Evolutionary conservation across 2,888 invertebrate species (phyloP).

Genomic region (Drepana falcataria): DNA sequence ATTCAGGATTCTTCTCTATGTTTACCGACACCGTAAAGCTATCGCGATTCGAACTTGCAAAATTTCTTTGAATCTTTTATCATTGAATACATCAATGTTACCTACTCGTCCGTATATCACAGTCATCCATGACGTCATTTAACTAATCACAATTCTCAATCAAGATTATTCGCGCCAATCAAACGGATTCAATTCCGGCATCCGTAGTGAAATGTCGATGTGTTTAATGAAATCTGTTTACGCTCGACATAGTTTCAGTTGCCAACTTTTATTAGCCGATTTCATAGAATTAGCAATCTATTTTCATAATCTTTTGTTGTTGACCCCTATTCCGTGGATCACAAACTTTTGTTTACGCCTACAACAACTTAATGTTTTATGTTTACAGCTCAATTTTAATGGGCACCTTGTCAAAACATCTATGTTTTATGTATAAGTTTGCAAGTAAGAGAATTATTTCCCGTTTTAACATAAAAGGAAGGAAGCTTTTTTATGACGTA

Average conservation of each 20-base stretch:
- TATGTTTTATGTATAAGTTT: neutral
- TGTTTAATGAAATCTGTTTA: neutral
- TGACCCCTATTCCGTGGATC: conserved; percentile 2
- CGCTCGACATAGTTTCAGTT: neutral
- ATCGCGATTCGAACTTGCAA: too few species aligned
- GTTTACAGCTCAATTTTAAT: conserved; percentile 1
- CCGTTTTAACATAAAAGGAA: too few species aligned
- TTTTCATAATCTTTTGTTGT: conserved; percentile 1
- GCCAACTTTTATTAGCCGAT: neutral
- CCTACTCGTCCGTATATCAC: too few species aligned
- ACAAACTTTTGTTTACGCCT: neutral
- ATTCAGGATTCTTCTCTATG: too few species aligned
- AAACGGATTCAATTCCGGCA: neutral
- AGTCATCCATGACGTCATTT: too few species aligned
- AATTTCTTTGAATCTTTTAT: too few species aligned
- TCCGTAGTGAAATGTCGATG: neutral
- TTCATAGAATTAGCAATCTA: neutral
- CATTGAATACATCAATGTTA: too few species aligned
- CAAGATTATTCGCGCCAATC: too few species aligned
- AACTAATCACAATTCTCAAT: too few species aligned
- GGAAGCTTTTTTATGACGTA: too few species aligned
- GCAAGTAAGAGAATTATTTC: neutral
- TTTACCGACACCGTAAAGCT: too few species aligned
- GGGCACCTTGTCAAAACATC: neutral
- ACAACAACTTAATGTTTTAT: neutral